phyloP scores from a whole-genome alignment of 1,140 invertebrate species.

The Neodiprion pinetum region DNA sequence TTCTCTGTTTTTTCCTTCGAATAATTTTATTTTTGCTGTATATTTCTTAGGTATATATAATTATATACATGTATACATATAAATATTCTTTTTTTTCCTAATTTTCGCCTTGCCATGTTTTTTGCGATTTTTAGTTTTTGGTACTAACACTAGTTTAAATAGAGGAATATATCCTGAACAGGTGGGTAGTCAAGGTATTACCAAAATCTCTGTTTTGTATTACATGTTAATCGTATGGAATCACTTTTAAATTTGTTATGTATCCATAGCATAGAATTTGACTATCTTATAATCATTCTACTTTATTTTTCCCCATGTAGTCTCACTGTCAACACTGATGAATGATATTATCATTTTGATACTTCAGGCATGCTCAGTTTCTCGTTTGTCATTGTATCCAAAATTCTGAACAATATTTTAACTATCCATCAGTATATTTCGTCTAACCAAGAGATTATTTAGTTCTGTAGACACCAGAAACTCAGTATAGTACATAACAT shows the following conservation, averaged over 20 bases:
- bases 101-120: conserved; percentile 51
- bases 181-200: conserved; percentile 35
- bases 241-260: background rate
- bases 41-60: conserved; percentile 28
- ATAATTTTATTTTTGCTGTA: conserved; percentile 25
- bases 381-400: background rate
- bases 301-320: background rate
- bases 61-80: conserved; percentile 32
- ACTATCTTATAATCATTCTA: background rate
- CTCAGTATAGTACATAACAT: too few relatives aligned
- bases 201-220: background rate
- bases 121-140: conserved; percentile 46
- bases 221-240: background rate
- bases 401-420: too few relatives aligned
- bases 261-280: background rate
- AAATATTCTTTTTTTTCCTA: conserved; percentile 35
- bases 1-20: conserved; percentile 39
- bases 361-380: background rate
- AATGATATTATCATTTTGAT: background rate
- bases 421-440: too few relatives aligned
- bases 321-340: background rate
- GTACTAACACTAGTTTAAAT: conserved; percentile 46
- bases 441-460: too few relatives aligned
- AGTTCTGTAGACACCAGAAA: too few relatives aligned
- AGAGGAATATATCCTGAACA: conserved; percentile 47